Percentiles rank a stretch among this genome's conserved stretches.
phyloP scores from a whole-genome alignment of 2,888 invertebrate genomes.

The Tortrix viridana region DNA sequence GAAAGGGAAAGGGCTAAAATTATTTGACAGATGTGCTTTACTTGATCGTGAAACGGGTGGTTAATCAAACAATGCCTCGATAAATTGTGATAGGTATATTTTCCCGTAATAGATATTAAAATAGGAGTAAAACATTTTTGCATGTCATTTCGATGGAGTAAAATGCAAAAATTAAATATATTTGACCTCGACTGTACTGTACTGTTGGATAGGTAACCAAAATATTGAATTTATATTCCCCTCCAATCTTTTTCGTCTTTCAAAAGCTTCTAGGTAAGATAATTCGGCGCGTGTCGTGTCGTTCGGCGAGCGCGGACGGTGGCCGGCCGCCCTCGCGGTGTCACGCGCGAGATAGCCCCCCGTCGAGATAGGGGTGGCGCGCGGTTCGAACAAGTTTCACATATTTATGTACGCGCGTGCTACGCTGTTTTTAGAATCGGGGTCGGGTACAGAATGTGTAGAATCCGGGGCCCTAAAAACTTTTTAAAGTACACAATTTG shows the following conservation, averaged over 20 bases:
- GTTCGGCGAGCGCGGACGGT: conserved; percentile 32
- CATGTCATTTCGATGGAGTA: neutral
- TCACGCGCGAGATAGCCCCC: conserved; percentile 18
- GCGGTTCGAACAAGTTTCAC: conserved; percentile 6
- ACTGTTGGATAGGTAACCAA: too few species aligned
- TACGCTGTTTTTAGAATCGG: neutral
- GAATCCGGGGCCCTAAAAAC: neutral
- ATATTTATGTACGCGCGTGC: conserved; percentile 4
- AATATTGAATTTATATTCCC: too few species aligned
- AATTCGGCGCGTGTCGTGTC: neutral
- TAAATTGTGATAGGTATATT: too few species aligned
- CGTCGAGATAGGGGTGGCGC: conserved; percentile 59
- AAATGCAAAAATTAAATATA: too few species aligned
- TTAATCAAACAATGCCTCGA: too few species aligned
- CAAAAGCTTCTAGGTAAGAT: too few species aligned
- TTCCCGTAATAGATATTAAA: too few species aligned
- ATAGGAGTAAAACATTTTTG: neutral
- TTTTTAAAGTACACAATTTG: neutral
- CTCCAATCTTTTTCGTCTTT: too few species aligned
- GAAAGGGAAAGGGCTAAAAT: too few species aligned
- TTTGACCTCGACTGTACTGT: too few species aligned
- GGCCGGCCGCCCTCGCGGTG: conserved; percentile 37
- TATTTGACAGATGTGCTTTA: too few species aligned
- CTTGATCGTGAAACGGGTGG: too few species aligned
- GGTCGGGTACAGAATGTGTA: neutral